phyloP scores from a whole-genome alignment of 1,140 invertebrate genomes.

The Glossosoma conforme region DNA sequence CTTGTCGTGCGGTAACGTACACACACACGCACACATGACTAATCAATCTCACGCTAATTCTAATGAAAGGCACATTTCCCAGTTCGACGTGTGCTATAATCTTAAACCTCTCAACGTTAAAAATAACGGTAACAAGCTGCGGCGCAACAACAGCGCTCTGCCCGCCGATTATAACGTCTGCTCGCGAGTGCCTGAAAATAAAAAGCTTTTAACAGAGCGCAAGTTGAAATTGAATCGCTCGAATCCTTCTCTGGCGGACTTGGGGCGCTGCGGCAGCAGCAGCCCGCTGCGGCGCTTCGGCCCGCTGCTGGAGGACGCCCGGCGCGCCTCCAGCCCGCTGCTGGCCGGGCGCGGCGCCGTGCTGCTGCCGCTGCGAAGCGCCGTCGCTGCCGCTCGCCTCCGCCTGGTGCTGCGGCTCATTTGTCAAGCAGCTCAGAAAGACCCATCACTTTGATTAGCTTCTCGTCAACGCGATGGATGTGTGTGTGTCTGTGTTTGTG shows the following conservation, averaged over 20 bases:
- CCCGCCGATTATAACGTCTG: constrained; percentile 37
- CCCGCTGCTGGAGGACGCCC: constrained; percentile 28
- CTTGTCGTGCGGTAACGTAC: constrained; percentile 60
- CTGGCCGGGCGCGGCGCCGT: constrained; percentile 17
- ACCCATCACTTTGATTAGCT: constrained; percentile 57
- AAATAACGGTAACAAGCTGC: constrained; percentile 14
- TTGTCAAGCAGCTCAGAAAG: constrained; percentile 55
- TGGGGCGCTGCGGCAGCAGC: constrained; percentile 32
- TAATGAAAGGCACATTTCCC: constrained; percentile 26
- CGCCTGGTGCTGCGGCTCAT: constrained; percentile 58
- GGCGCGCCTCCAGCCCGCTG: constrained; percentile 13
- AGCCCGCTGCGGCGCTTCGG: constrained; percentile 25
- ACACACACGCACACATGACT: constrained; percentile 57
- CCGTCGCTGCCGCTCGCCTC: constrained; percentile 52
- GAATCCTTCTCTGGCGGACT: constrained; percentile 45
- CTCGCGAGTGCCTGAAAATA: constrained; percentile 38
- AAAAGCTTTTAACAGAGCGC: constrained; percentile 40
- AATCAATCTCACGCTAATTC: constrained; percentile 46
- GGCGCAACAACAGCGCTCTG: constrained; percentile 45
- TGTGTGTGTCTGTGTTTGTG: constrained; percentile 21
- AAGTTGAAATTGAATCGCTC: constrained; percentile 44
- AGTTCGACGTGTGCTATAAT: constrained; percentile 29
- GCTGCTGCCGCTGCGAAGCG: constrained; percentile 36
- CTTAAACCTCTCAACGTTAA: constrained; percentile 27
- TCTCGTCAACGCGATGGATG: not conserved